Conservation (phyloP, 2,888 invertebrate genomes). For the Danaus chrysippus region DNA sequence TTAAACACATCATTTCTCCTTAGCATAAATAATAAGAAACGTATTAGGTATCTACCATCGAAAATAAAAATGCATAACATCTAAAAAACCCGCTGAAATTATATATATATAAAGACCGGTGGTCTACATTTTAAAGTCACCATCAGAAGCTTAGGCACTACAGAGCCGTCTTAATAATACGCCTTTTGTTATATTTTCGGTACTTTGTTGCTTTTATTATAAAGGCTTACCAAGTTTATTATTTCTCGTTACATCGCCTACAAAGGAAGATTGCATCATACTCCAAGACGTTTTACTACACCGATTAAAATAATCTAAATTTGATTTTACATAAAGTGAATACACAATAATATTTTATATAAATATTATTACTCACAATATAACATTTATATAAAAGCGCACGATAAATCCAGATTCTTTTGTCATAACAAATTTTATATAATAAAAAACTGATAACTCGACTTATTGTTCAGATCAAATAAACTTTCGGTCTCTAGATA, state of each 20-base stretch:
- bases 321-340: neutral
- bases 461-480: no score
- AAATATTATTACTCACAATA: no score
- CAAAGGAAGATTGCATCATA: constrained; percentile 14
- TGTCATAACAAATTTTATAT: no score
- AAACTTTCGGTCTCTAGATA: neutral
- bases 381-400: no score
- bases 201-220: constrained; percentile 9
- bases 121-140: neutral
- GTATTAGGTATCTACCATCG: no score
- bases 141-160: neutral
- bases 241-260: constrained; percentile 12
- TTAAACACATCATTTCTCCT: no score
- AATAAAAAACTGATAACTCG: no score
- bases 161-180: constrained; percentile 2
- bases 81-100: neutral
- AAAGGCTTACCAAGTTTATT: constrained; percentile 16
- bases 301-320: neutral
- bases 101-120: neutral
- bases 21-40: no score
- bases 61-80: neutral
- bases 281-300: constrained; percentile 12
- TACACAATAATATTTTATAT: no score
- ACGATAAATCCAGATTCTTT: no score
- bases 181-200: constrained; percentile 8